These are phyloP conservation scores for Malthinus seriepunctatus DNA, from an alignment of 2,888 invertebrate species.

Conservation along the genomic window DNA sequence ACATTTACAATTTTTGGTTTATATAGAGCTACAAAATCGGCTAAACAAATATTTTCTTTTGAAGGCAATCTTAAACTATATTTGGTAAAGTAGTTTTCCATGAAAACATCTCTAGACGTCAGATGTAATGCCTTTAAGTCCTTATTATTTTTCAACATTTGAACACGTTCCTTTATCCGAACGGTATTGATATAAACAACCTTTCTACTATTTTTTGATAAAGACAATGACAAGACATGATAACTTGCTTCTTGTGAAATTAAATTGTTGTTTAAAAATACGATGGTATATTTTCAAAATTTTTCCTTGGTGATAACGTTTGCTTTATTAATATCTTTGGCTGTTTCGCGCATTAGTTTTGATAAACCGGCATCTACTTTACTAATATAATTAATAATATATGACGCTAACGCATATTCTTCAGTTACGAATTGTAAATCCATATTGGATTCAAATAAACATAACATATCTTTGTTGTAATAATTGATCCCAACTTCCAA, in stretches of 20 bases:
- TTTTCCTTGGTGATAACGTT: not conserved
- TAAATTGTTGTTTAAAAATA: conserved; percentile 31
- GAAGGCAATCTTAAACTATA: too few species aligned
- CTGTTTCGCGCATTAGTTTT: not conserved
- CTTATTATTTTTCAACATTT: conserved; percentile 16
- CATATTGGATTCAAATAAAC: conserved; percentile 36
- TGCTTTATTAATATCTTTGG: not conserved
- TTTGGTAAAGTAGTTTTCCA: too few species aligned
- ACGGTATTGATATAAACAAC: conserved; percentile 10
- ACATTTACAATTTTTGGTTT: not conserved
- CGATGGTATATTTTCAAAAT: conserved; percentile 10
- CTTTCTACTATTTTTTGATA: conserved; percentile 20
- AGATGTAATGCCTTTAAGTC: not conserved
- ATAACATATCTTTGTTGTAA: conserved; percentile 33
- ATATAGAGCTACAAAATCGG: not conserved
- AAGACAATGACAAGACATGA: conserved; percentile 31
- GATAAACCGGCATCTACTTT: not conserved
- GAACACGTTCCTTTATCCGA: conserved; percentile 21
- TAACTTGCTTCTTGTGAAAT: conserved; percentile 36
- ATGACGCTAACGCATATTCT: conserved; percentile 34
- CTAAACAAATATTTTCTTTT: not conserved
- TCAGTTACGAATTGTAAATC: conserved; percentile 34
- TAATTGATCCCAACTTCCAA: conserved; percentile 31
- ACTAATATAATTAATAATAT: conserved; percentile 24
- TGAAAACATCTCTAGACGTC: not conserved